phyloP scores from a whole-genome alignment of 1,140 invertebrate genomes.

The Trichonephila inaurata region DNA sequence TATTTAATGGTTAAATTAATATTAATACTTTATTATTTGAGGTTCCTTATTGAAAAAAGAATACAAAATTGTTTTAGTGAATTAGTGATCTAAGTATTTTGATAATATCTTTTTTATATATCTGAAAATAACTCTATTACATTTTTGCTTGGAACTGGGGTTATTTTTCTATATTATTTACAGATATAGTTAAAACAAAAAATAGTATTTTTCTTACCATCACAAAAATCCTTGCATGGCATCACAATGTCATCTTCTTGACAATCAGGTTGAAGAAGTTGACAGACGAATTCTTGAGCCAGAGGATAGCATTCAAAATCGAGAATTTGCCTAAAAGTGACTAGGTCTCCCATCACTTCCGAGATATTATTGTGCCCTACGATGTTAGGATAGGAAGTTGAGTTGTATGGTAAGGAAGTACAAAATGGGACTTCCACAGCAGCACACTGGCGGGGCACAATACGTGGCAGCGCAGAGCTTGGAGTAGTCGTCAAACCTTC shows the following conservation, averaged over 20 bases:
- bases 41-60: too few species aligned
- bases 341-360: conserved; percentile 88
- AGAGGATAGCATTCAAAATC: conserved; percentile 92
- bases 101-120: too few species aligned
- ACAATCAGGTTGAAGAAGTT: conserved; percentile 90
- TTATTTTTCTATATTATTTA: too few species aligned
- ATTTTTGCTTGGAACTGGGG: too few species aligned
- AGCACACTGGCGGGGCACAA: conserved; percentile 85
- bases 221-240: conserved; percentile 91
- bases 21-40: too few species aligned
- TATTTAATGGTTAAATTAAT: too few species aligned
- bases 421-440: conserved; percentile 87
- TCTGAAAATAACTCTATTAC: too few species aligned
- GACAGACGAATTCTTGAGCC: conserved; percentile 92
- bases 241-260: conserved; percentile 83
- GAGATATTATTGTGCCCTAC: conserved; percentile 85
- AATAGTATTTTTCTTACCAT: conserved; percentile 78
- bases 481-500: conserved; percentile 82
- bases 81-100: too few species aligned
- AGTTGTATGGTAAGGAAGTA: conserved; percentile 86
- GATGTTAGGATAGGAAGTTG: conserved; percentile 91
- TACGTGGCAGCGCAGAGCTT: conserved; percentile 80
- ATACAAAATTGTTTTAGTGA: too few species aligned
- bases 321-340: conserved; percentile 89
- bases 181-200: too few species aligned